Conservation (phyloP, 2,113 vertebrate species). For the Nesogale talazaci region DNA sequence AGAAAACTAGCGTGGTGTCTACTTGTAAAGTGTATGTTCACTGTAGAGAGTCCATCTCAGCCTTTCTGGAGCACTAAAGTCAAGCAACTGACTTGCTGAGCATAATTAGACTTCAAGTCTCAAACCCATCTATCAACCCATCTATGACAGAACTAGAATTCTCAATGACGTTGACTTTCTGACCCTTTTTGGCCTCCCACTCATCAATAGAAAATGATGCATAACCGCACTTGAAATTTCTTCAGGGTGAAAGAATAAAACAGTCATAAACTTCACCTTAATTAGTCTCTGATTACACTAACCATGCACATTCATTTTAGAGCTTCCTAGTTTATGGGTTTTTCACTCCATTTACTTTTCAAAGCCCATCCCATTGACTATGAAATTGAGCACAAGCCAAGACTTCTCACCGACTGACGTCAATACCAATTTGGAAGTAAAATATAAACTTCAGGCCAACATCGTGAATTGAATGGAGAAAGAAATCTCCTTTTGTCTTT, state of each 20-base stretch:
- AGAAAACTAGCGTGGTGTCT: constrained; percentile 18
- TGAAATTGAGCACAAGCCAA: constrained; percentile 54
- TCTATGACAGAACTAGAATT: not conserved
- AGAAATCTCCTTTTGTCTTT: constrained; percentile 56
- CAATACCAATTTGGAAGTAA: constrained; percentile 42
- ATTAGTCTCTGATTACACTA: constrained; percentile 76
- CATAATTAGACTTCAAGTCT: constrained; percentile 50
- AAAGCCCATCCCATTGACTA: constrained; percentile 65
- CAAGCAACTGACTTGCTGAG: constrained; percentile 42
- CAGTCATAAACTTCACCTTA: constrained; percentile 58
- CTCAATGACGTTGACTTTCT: constrained; percentile 14
- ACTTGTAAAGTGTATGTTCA: not conserved
- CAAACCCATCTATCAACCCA: not conserved
- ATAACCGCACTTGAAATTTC: constrained; percentile 54
- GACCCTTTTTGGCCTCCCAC: not conserved
- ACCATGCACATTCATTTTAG: constrained; percentile 74
- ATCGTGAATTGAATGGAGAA: not conserved
- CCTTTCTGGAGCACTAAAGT: constrained; percentile 15
- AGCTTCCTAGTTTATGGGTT: constrained; percentile 69
- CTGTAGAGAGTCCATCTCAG: not conserved
- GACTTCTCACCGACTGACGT: not conserved
- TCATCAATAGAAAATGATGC: not conserved
- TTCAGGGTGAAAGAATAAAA: constrained; percentile 57
- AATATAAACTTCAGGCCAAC: constrained; percentile 39
- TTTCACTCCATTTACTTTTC: constrained; percentile 75